Evolutionary conservation across 1,140 invertebrate species (phyloP), one percentile per base, ranked within the genome.

Genomic region (Temnothorax longispinosus): DNA sequence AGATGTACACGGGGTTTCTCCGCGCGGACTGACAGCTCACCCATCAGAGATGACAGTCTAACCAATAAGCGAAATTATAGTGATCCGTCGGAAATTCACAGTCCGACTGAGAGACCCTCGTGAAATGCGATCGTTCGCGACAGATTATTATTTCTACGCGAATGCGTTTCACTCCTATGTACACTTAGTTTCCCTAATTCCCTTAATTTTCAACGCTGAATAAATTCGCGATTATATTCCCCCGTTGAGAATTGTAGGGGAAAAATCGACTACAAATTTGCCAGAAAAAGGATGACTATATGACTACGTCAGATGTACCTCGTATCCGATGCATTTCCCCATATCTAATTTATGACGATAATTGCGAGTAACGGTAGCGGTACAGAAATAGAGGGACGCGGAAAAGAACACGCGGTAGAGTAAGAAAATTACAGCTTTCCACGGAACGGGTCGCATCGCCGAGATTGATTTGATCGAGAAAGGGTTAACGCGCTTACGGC

Each of bases 41-140:
- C 41, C 13, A 75, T 58, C 32, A 8, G 41, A 60, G 80, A 82
- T 74, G 52, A 44, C 47, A 27, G 41, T 52, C 74, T 65, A 85
- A 64, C 74, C 35, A 85, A 85, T 85, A 85, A 54, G 74, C 82
- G 60, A 78, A 74, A 85, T 85, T 78, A 78, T 67, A 78, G 75
- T 78, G 15, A 65, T 65, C 21, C 27, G 47, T 18, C 47, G 60
- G 27, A 78, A 78, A 85, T 85, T 78, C 50, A 65, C 47, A 38
- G 35, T 85, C 65, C 56, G 18, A 15, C n/a, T 35, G 35, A 44
- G 69, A 38, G 3, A 67, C 52, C 18, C 44, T 41, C 35, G 60
- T 21, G 58, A 76, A 82, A 27, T 76, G 18, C 54, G 52, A 85
- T 67, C 58, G 50, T 78, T 64, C 21, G n/a, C 81, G 71, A 60